Base-by-base conservation (phyloP, 2,113 vertebrate genomes). In the Cyanoliseus patagonus region DNA sequence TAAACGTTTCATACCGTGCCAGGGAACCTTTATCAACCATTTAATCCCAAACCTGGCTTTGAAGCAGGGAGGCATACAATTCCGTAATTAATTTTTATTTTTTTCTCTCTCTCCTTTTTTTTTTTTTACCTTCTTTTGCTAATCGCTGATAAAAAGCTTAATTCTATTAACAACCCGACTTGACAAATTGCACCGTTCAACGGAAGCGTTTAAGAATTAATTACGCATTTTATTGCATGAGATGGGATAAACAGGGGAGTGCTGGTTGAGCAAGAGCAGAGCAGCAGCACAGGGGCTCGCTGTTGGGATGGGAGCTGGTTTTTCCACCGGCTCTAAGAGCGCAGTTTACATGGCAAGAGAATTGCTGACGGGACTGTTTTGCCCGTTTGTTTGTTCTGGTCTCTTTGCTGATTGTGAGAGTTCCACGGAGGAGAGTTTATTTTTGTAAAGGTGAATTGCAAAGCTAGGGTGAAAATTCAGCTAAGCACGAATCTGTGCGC, bases 101-200 rank as follows among this genome's bases (percentile, higher is more conserved):
- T 59, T 59, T 35, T 24, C 33, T 59, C 33, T 13, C 11, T 20
- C 44, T 18, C 6, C 18, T 33, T 24, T 35, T 59, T n/a, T 57
- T 98, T 98, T 98, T 97, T 97, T 98, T 96, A 98, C 98, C 98
- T 98, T 98, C 98, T 98, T 98, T 98, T 98, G 98, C 98, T 98
- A 98, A 98, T 98, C 98, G 69, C 98, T 98, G 98, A 98, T 98
- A 98, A 98, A 98, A 98, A 98, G 98, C 98, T 98, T 98, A 98
- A 98, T 98, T 98, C 98, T 98, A 98, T 98, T 98, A 98, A 98
- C 98, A 98, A 98, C 97, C 97, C 85, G 95, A 98, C 98, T 98
- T 98, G 98, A 98, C 98, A 98, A 98, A 98, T 98, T 98, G 98
- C 97, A 98, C 97, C 46, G 97, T 98, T 98, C 98, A 98, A 98